Base-by-base conservation (phyloP, 2,797 vertebrate genomes). In the Rallus crepitans region DNA sequence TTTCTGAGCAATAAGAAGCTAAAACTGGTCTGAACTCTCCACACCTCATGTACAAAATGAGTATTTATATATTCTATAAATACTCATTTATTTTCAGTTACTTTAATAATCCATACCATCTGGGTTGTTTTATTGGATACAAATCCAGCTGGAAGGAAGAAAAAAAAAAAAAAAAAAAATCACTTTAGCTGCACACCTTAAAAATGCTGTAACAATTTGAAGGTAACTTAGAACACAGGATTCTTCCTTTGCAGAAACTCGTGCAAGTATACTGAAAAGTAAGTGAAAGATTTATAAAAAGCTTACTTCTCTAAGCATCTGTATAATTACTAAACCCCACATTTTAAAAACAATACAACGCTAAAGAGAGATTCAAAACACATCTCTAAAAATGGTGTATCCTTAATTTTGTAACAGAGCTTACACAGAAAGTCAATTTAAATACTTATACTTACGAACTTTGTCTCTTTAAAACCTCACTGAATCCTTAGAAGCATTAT, bases 361-460 rank as follows among this genome's bases (percentile, higher is more conserved):
- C 52, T 80, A 75, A 78, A 82, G 12, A 88, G 47, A 73, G 12
- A 90, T 57, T 68, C 76, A 64, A 87, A 93, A 57, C 60, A 78
- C 13, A 3, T 24, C 31, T 82, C 69, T 24, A 70, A 84, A 87
- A 82, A 69, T 15, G 20, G 6, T 50, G 16, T 40, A 84, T n/a
- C 77, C 35, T 75, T 87, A 84, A 93, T 82, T 85, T 90, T 68
- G 10, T 52, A 72, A 61, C 2, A 93, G 12, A 94, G 19, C 11
- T 94, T 86, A 95, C 55, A 93, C 18, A 96, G 33, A 94, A 94
- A 96, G 64, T 87, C 73, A 96, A 80, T 86, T 93, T 63, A 92
- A 95, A 96, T 89, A 78, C 83, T 94, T 64, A 96, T 85, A 96
- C 96, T 97, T 96, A 96, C 86, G 2, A 96, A 96, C 95, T 96